Percentiles rank a stretch among this genome's conserved stretches.
phyloP scores from a whole-genome alignment of 2,888 invertebrate species.

The Drosophila eohydei region DNA sequence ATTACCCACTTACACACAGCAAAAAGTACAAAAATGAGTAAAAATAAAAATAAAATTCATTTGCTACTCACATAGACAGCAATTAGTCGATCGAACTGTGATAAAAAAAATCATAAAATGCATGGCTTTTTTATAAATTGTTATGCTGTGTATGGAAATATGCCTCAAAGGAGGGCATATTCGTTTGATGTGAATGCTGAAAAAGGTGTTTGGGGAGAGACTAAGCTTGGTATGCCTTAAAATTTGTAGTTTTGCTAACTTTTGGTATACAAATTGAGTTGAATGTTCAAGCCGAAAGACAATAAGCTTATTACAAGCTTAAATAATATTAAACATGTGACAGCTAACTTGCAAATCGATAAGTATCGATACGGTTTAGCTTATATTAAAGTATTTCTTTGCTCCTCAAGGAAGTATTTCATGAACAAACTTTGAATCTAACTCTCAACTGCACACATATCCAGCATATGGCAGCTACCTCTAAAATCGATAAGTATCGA shows the following conservation, averaged over 20 bases:
- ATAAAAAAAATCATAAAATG: conserved; percentile 8
- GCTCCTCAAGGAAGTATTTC: too few species aligned
- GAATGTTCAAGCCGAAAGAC: too few species aligned
- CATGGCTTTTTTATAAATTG: conserved; percentile 2
- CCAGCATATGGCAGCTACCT: too few species aligned
- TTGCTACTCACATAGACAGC: conserved; percentile 9
- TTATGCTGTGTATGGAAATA: not conserved
- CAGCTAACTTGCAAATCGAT: too few species aligned
- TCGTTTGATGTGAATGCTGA: not conserved
- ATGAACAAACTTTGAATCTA: too few species aligned
- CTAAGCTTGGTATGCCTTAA: not conserved
- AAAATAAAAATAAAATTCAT: not conserved
- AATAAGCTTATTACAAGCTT: too few species aligned
- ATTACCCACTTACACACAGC: conserved; percentile 20
- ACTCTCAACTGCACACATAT: too few species aligned
- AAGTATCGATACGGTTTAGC: too few species aligned
- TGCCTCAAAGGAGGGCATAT: not conserved
- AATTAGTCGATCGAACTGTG: conserved; percentile 29
- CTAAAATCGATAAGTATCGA: not conserved
- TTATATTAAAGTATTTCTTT: too few species aligned
- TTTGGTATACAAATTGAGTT: not conserved
- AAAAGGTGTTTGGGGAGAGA: too few species aligned
- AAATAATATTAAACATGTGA: too few species aligned
- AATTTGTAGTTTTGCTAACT: not conserved
- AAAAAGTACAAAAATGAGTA: not conserved